Evolutionary conservation across 2,888 invertebrate genomes (phyloP).

Genomic region (Mesochorus sp.): DNA sequence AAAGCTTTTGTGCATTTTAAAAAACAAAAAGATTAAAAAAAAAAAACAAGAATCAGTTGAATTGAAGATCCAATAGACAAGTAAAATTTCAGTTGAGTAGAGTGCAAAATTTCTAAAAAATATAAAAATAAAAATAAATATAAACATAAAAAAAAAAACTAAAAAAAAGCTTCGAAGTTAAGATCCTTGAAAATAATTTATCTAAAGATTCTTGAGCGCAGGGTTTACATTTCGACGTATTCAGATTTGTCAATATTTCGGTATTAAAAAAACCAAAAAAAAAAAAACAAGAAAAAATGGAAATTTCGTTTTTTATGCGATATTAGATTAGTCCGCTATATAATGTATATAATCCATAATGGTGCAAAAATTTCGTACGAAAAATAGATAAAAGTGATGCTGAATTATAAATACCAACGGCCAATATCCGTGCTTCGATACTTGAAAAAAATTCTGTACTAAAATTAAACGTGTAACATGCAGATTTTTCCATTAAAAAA

Average conservation of each 20-base stretch:
- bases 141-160: conserved; percentile 1
- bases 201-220: conserved; percentile 12
- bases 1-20: conserved; percentile 57
- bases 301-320: conserved; percentile 25
- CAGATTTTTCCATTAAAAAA: conserved; percentile 13
- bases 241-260: conserved; percentile 34
- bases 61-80: conserved; percentile 3
- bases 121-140: no score
- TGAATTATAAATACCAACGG: conserved; percentile 54
- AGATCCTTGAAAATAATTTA: conserved; percentile 3
- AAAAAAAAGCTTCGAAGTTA: conserved; percentile 36
- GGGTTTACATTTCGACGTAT: conserved; percentile 51
- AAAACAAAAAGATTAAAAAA: no score
- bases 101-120: background rate
- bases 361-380: conserved; percentile 22
- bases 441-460: conserved; percentile 11
- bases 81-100: background rate
- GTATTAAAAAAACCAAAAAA: conserved; percentile 19
- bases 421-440: background rate
- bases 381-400: conserved; percentile 59
- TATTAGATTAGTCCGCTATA: conserved; percentile 32
- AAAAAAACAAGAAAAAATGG: no score
- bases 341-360: conserved; percentile 29
- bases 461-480: conserved; percentile 50
- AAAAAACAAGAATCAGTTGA: conserved; percentile 2